Percentiles rank a stretch among this genome's conserved stretches.
phyloP scores from a whole-genome alignment of 1,140 invertebrate genomes.

The Asobara japonica region DNA sequence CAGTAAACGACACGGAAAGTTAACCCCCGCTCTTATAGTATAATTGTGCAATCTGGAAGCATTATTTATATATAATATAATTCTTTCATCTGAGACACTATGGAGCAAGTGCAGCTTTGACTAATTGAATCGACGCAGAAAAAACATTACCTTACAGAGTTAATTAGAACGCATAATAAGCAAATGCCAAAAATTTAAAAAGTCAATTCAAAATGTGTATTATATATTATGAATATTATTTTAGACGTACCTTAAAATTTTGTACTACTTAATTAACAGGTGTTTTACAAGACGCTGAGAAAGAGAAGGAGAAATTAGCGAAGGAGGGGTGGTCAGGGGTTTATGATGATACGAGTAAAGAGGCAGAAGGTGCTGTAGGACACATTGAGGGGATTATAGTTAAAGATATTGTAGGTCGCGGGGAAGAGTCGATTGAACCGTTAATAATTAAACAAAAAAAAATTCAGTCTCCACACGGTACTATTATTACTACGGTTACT shows the following conservation, averaged over 20 bases:
- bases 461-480: constrained; percentile 41
- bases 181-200: constrained; percentile 54
- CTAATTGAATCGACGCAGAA: constrained; percentile 60
- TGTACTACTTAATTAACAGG: constrained; percentile 67
- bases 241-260: constrained; percentile 63
- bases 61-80: constrained; percentile 14
- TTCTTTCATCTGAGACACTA: constrained; percentile 49
- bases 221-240: constrained; percentile 49
- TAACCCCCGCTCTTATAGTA: constrained; percentile 56
- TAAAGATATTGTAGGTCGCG: constrained; percentile 7
- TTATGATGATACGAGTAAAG: constrained; percentile 61
- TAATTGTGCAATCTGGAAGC: constrained; percentile 3
- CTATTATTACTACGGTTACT: constrained; percentile 41
- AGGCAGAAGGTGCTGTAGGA: constrained; percentile 60
- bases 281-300: constrained; percentile 67
- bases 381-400: constrained; percentile 29
- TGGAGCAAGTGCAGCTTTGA: constrained; percentile 63
- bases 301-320: constrained; percentile 66
- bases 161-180: constrained; percentile 16
- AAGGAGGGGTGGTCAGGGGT: constrained; percentile 67
- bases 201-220: constrained; percentile 52
- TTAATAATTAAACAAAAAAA: constrained; percentile 45
- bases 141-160: constrained; percentile 5
- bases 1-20: constrained; percentile 61
- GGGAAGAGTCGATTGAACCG: constrained; percentile 46